A percentile compares a stretch with the other conserved stretches of the same genome.
Evolutionary conservation across 2,113 vertebrate species (phyloP).

Genomic region (Pelvicachromis taeniatus): DNA sequence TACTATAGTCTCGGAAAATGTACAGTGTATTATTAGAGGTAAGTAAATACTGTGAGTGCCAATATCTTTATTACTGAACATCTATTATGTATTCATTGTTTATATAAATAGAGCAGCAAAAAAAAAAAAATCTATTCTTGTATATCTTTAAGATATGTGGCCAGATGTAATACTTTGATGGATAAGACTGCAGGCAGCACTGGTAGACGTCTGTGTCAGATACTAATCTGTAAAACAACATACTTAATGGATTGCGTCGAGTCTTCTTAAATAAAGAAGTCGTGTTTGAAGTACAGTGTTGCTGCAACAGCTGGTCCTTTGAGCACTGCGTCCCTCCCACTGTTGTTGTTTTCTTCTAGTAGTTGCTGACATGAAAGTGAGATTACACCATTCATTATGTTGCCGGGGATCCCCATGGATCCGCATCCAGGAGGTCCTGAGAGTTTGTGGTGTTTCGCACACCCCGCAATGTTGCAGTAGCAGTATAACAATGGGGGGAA

Average conservation of each 20-base stretch:
- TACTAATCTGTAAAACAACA: conserved; percentile 45
- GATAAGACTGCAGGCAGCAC: conserved; percentile 76
- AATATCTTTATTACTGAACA: conserved; percentile 60
- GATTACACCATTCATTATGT: neutral
- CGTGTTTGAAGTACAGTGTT: conserved; percentile 14
- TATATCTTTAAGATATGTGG: conserved; percentile 42
- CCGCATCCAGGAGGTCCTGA: neutral
- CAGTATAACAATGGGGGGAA: neutral
- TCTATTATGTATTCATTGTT: conserved; percentile 56
- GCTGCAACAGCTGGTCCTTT: neutral
- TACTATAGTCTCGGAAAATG: conserved; percentile 35
- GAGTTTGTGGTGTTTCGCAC: neutral
- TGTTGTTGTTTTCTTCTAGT: neutral
- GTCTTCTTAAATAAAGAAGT: conserved; percentile 67
- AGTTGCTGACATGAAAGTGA: neutral
- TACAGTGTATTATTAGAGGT: conserved; percentile 55
- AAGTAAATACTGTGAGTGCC: conserved; percentile 72
- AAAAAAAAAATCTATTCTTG: conserved; percentile 28
- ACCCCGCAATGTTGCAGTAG: neutral
- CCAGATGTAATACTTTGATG: conserved; percentile 32
- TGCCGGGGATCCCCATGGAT: neutral
- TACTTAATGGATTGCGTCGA: conserved; percentile 41
- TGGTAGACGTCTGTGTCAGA: conserved; percentile 50
- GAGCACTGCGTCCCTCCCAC: neutral
- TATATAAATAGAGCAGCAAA: conserved; percentile 48